These are phyloP conservation scores for Hirudinaria manillensis DNA, from an alignment of 2,888 invertebrate species.

Conservation along the genomic window DNA sequence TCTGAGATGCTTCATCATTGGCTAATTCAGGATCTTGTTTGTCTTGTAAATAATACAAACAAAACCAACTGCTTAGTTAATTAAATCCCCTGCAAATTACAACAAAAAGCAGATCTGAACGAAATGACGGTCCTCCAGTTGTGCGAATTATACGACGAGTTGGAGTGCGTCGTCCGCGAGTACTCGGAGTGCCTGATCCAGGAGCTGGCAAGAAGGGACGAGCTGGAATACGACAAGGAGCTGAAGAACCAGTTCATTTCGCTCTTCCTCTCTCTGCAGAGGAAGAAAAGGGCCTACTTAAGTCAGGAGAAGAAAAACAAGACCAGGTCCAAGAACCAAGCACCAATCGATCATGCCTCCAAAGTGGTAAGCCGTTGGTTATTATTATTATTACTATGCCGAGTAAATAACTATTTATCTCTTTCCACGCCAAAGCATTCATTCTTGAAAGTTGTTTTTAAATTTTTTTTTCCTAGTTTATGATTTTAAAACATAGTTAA, in stretches of 20 bases:
- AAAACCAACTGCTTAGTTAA: too few relatives aligned
- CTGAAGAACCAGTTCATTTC: constrained; percentile 97
- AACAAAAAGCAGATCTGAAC: constrained; percentile 6
- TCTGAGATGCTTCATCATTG: constrained; percentile 81
- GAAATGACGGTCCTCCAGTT: constrained; percentile 21
- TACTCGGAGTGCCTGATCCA: constrained; percentile 88
- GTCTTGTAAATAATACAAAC: too few relatives aligned
- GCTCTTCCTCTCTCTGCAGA: constrained; percentile 85
- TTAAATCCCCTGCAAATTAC: too few relatives aligned
- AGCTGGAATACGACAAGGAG: constrained; percentile 93
- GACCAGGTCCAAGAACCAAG: neutral
- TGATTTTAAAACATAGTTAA: too few relatives aligned
- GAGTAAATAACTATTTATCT: too few relatives aligned
- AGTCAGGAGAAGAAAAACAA: neutral
- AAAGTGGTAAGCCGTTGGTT: constrained; percentile 10
- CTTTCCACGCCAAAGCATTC: too few relatives aligned
- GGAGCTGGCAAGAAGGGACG: constrained; percentile 89
- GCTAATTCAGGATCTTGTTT: constrained; percentile 82
- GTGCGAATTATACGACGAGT: constrained; percentile 28
- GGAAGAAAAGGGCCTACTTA: constrained; percentile 56
- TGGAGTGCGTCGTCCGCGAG: constrained; percentile 36
- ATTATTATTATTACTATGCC: too few relatives aligned
- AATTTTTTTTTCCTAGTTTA: too few relatives aligned
- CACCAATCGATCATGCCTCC: neutral
- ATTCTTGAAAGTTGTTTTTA: too few relatives aligned